Base-by-base conservation (phyloP, 2,797 vertebrate species). In the Phrynocephalus forsythii region DNA sequence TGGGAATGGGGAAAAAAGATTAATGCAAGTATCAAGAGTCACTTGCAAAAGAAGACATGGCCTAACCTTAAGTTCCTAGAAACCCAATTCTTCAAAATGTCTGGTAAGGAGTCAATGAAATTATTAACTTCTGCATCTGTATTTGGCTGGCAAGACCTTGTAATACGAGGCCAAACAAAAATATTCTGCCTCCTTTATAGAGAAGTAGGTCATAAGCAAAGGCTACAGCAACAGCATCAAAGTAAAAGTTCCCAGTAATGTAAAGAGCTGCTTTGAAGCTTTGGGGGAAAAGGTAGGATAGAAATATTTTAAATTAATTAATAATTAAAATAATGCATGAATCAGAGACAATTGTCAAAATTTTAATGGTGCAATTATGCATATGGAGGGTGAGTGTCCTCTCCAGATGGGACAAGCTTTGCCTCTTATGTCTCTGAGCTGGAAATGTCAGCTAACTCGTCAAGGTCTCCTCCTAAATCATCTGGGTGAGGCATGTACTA, bases 201-300 rank as follows among this genome's bases (percentile, higher is more conserved):
- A 86, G 50, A 86, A 79, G 24, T 52, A 60, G 77, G 77, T 71
- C 77, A 80, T 30, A 72, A 52, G 67, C 5, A 86, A 80, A n/a
- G 28, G n/a, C 3, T 1, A 50, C n/a, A 11, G 15, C 20, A 86
- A 78, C 9, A 67, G 78, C 20, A 72, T 30, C 52, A 60, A 85
- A 83, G 82, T 52, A 22, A 52, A 78, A 80, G 24, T 24, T 56
- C 52, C 52, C 13, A 13, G 52, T 56, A 81, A 44, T 44, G 2
- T 11, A 56, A 33, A 56, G 24, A n/a, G 4, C 16, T 22, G n/a
- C 50, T 24, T 56, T 15, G 56, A 69, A 56, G 76, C 72, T 73
- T 30, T 77, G 22, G 44, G 20, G 50, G n/a, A 16, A 71, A 56
- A 60, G 26, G 13, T 24, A 72, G 6, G 26, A 30, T 22, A 3